Evolutionary conservation across 2,888 invertebrate genomes (phyloP).

Genomic region (Spodoptera exigua): DNA sequence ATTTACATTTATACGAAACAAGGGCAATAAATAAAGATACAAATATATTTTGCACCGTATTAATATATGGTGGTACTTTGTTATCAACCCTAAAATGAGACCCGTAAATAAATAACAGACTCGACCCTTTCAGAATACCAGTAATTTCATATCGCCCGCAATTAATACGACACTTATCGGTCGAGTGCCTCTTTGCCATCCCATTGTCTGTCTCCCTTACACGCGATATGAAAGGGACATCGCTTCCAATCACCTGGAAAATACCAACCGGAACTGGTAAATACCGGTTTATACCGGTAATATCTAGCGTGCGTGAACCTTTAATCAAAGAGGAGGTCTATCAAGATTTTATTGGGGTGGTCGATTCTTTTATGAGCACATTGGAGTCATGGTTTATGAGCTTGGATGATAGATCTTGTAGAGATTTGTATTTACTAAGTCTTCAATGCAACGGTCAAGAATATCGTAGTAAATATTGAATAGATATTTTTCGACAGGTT

Average conservation of each 20-base stretch:
- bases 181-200: constrained; percentile 23
- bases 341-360: constrained; percentile 47
- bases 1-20: constrained; percentile 5
- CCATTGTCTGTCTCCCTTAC: constrained; percentile 26
- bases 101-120: constrained; percentile 41
- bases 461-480: too few species aligned
- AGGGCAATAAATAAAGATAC: constrained; percentile 28
- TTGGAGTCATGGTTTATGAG: constrained; percentile 36
- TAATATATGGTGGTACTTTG: constrained; percentile 30
- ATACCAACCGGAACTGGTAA: constrained; percentile 39
- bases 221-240: constrained; percentile 28
- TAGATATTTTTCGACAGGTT: too few species aligned
- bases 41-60: constrained; percentile 12
- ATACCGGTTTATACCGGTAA: constrained; percentile 46
- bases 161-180: constrained; percentile 52
- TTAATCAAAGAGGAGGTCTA: constrained; percentile 49
- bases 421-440: constrained; percentile 29
- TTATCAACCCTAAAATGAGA: constrained; percentile 30
- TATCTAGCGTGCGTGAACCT: constrained; percentile 34
- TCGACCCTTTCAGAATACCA: constrained; percentile 37
- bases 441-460: background rate
- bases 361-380: constrained; percentile 45
- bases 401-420: constrained; percentile 28
- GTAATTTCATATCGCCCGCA: constrained; percentile 48
- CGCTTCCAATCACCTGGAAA: constrained; percentile 41